Evolutionary conservation across 2,797 vertebrate genomes (phyloP).

Genomic region (Scolopax rusticola): DNA sequence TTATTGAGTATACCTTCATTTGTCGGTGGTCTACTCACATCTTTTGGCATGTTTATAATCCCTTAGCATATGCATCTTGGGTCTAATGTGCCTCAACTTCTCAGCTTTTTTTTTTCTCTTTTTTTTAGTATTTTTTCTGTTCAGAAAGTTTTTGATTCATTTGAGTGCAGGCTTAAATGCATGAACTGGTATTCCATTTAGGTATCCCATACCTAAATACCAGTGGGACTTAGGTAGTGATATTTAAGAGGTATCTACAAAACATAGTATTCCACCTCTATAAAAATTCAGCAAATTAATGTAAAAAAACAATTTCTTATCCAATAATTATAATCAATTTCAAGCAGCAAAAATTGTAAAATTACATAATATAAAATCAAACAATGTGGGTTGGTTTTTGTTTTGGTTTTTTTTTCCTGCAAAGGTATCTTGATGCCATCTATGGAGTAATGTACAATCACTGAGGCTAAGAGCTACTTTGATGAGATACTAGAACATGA

Average conservation of each 20-base stretch:
- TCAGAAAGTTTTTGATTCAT: neutral
- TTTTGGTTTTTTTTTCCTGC: neutral
- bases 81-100: neutral
- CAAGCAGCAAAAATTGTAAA: neutral
- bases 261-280: fast-evolving
- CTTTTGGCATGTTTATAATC: neutral
- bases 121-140: neutral
- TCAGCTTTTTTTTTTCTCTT: neutral
- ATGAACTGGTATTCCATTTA: neutral
- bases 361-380: neutral
- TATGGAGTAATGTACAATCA: neutral
- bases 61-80: neutral
- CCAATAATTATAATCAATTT: neutral
- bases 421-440: neutral
- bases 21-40: neutral
- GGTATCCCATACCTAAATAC: neutral
- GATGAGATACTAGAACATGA: neutral
- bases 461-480: neutral
- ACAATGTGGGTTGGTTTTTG: neutral
- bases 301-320: neutral
- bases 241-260: neutral
- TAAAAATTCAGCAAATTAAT: neutral
- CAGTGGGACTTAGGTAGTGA: neutral
- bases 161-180: fast-evolving
- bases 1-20: neutral